These are phyloP conservation scores for Micrasema longulum DNA, from an alignment of 1,140 invertebrate genomes.

Conservation along the genomic window DNA sequence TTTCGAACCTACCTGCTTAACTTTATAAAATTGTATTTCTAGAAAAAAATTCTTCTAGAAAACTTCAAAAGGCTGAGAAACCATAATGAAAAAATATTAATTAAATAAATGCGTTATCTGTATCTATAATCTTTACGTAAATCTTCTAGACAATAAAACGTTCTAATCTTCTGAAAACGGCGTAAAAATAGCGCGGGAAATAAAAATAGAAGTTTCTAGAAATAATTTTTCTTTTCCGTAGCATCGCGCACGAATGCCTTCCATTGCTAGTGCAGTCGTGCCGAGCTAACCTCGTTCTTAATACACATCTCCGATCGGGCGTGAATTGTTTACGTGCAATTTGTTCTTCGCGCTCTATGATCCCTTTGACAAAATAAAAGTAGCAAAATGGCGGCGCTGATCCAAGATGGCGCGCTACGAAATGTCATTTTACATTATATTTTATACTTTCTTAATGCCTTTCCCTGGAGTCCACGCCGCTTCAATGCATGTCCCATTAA, in stretches of 20 bases:
- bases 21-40: no score
- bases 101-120: no score
- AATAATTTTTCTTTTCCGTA: constrained; percentile 1
- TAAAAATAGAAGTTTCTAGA: no score
- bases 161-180: no score
- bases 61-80: no score
- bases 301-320: constrained; percentile 42
- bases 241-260: constrained; percentile 37
- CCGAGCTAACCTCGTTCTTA: constrained; percentile 40
- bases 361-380: constrained; percentile 24
- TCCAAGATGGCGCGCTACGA: constrained; percentile 12
- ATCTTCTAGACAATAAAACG: no score
- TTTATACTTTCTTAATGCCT: constrained; percentile 2
- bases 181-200: no score
- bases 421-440: constrained; percentile 4
- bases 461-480: constrained; percentile 1
- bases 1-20: no score
- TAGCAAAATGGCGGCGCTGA: constrained; percentile 21
- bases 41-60: no score
- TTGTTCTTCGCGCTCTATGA: constrained; percentile 31
- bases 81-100: no score
- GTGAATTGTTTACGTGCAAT: constrained; percentile 37
- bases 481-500: constrained; percentile 31
- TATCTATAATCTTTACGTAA: no score
- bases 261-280: constrained; percentile 43